Evolutionary conservation across 2,113 vertebrate species (phyloP).

Genomic region (Psettodes erumei): DNA sequence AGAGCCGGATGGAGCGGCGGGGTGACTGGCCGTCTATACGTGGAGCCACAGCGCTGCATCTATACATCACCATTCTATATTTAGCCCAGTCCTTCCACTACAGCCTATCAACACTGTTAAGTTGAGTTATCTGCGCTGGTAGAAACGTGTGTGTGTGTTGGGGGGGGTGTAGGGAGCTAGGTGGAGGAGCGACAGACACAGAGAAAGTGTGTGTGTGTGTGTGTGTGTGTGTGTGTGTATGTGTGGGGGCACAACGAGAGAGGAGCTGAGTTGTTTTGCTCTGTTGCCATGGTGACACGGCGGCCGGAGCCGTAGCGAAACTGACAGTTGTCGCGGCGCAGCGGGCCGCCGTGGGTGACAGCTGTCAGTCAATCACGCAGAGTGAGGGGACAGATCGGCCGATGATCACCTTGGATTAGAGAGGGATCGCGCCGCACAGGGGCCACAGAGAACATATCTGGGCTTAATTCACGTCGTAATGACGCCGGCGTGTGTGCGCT

Average conservation of each 20-base stretch:
- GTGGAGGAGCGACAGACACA: slow-evolving; percentile 26
- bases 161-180: too few species aligned
- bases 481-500: slow-evolving; percentile 37
- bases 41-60: slow-evolving; percentile 40
- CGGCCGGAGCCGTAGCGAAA: slow-evolving; percentile 39
- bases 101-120: slow-evolving; percentile 63
- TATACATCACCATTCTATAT: slow-evolving; percentile 70
- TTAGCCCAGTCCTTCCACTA: slow-evolving; percentile 71
- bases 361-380: slow-evolving; percentile 78
- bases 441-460: slow-evolving; percentile 56
- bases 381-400: slow-evolving; percentile 73
- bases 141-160: too few species aligned
- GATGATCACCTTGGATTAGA: slow-evolving; percentile 79
- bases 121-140: slow-evolving; percentile 48
- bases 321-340: slow-evolving; percentile 71
- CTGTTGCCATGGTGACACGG: slow-evolving; percentile 74
- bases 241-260: too few species aligned
- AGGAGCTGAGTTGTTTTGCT: slow-evolving; percentile 65
- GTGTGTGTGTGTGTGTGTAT: too few species aligned
- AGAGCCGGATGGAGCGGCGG: slow-evolving; percentile 44
- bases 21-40: slow-evolving; percentile 46
- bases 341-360: slow-evolving; percentile 75
- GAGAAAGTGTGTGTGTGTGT: too few species aligned
- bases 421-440: slow-evolving; percentile 51
- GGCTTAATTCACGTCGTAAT: slow-evolving; percentile 62